Conservation (phyloP, 2,888 invertebrate genomes). For the Sussaba pulchella region DNA sequence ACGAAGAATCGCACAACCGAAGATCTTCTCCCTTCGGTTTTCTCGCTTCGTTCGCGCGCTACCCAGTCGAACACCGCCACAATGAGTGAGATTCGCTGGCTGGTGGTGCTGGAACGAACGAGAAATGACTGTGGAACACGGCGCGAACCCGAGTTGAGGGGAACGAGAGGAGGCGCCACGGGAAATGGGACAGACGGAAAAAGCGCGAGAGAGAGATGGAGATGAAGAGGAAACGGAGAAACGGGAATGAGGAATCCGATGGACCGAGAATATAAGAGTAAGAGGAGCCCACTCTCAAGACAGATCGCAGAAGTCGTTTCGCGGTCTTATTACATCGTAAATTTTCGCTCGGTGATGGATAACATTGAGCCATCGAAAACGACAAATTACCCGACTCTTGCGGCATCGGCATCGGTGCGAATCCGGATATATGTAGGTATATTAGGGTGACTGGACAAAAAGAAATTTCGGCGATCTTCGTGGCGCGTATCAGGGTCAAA, state of each 20-base stretch:
- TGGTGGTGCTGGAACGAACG: slow-evolving; percentile 23
- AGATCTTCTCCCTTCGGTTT: slow-evolving; percentile 20
- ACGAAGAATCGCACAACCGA: slow-evolving; percentile 31
- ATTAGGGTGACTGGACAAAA: no score
- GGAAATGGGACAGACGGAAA: slow-evolving; percentile 23
- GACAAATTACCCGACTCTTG: slow-evolving; percentile 80
- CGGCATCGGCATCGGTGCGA: slow-evolving; percentile 48
- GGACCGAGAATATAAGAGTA: slow-evolving; percentile 49
- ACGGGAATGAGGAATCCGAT: slow-evolving; percentile 40
- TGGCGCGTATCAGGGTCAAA: no score
- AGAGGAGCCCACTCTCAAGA: slow-evolving; percentile 72
- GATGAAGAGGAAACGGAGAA: slow-evolving; percentile 48
- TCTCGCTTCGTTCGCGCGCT: slow-evolving; percentile 31
- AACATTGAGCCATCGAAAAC: slow-evolving; percentile 80
- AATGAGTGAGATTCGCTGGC: no score
- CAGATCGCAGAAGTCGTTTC: slow-evolving; percentile 77
- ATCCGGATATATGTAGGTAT: neutral
- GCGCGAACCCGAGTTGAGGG: slow-evolving; percentile 9
- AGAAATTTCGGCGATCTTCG: no score
- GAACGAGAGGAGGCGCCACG: slow-evolving; percentile 8
- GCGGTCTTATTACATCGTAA: slow-evolving; percentile 81
- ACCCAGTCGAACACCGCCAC: no score
- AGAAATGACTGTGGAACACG: neutral
- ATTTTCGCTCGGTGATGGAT: slow-evolving; percentile 79
- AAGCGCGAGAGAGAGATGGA: slow-evolving; percentile 16